Conservation (phyloP, 2,888 invertebrate genomes). For the Clivina fossor region DNA sequence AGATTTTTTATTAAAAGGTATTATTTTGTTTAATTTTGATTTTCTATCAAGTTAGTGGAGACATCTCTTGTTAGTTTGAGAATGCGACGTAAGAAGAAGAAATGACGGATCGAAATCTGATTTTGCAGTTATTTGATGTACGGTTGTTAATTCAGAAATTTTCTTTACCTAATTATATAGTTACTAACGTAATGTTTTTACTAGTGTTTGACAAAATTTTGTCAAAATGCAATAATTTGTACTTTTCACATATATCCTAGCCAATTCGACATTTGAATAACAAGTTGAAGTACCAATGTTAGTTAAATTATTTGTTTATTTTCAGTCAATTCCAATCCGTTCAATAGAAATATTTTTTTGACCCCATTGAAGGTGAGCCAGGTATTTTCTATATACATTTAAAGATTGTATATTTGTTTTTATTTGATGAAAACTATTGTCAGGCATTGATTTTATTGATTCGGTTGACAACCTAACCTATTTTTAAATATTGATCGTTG, state of each 20-base stretch:
- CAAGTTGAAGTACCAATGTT: constrained; percentile 49
- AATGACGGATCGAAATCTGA: constrained; percentile 13
- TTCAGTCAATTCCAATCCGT: constrained; percentile 14
- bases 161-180: constrained; percentile 21
- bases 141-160: constrained; percentile 21
- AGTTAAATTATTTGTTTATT: constrained; percentile 52
- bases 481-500: constrained; percentile 28
- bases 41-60: too few relatives aligned
- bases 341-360: constrained; percentile 37
- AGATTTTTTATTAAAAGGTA: too few relatives aligned
- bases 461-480: constrained; percentile 22
- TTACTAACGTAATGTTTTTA: constrained; percentile 36
- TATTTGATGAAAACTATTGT: constrained; percentile 10
- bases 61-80: too few relatives aligned
- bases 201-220: constrained; percentile 34
- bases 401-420: constrained; percentile 12
- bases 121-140: constrained; percentile 12
- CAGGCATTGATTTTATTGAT: constrained; percentile 26
- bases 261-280: constrained; percentile 36
- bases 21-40: too few relatives aligned
- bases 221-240: constrained; percentile 32
- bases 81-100: too few relatives aligned
- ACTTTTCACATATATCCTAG: constrained; percentile 29
- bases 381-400: constrained; percentile 35
- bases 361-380: constrained; percentile 51